Evolutionary conservation across 2,113 vertebrate genomes (phyloP).

Genomic region (Dryoscopus gambensis): DNA sequence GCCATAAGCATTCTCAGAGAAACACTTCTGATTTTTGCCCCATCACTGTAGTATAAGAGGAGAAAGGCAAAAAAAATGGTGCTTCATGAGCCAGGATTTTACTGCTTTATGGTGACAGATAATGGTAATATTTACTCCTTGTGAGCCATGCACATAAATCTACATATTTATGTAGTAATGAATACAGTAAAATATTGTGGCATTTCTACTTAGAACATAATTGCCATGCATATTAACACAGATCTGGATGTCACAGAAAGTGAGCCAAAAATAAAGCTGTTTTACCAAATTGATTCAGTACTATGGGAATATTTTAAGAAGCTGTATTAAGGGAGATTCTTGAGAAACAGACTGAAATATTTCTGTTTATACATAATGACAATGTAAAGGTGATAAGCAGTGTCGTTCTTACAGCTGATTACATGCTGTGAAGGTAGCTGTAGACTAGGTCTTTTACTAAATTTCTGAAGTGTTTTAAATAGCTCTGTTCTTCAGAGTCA

Average conservation of each 20-base stretch:
- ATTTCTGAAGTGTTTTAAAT: neutral
- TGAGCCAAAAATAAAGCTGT: slow-evolving; percentile 21
- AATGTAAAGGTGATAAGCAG: neutral
- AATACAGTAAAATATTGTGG: slow-evolving; percentile 37
- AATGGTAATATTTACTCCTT: slow-evolving; percentile 32
- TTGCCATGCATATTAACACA: slow-evolving; percentile 7
- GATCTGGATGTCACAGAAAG: neutral
- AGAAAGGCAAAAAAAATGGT: neutral
- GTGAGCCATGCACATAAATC: slow-evolving; percentile 2
- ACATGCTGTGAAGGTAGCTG: neutral
- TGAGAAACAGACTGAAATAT: neutral
- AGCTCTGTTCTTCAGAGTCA: neutral
- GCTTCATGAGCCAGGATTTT: neutral
- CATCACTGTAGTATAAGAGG: neutral
- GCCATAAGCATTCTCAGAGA: neutral
- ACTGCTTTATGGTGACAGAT: neutral
- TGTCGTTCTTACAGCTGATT: neutral
- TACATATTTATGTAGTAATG: slow-evolving; percentile 32
- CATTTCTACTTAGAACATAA: slow-evolving; percentile 23
- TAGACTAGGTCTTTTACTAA: neutral
- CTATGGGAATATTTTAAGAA: neutral
- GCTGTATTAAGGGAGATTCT: neutral
- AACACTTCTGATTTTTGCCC: neutral
- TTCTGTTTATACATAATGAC: neutral
- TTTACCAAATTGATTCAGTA: neutral